phyloP scores from a whole-genome alignment of 1,140 invertebrate genomes.

The Hylyphantes graminicola region DNA sequence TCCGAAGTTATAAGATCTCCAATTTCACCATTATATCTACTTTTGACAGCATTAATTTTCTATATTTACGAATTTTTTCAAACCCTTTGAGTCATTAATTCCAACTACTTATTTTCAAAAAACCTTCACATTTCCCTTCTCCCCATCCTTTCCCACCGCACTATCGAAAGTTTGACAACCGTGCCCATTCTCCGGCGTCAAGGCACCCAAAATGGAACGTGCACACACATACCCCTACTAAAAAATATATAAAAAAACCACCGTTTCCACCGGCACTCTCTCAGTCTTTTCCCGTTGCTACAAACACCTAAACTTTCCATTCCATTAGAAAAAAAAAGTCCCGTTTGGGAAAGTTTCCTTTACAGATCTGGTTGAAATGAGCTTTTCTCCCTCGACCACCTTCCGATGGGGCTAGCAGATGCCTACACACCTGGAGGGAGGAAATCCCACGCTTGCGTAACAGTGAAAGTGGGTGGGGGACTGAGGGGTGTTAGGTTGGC shows the following conservation, averaged over 20 bases:
- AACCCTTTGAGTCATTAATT: no score
- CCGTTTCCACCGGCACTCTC: background rate
- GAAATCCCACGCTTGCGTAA: conserved; percentile 59
- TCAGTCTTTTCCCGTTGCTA: conserved; percentile 57
- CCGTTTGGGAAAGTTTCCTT: conserved; percentile 37
- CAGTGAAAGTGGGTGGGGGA: conserved; percentile 44
- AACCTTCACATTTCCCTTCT: no score
- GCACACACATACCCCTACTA: no score
- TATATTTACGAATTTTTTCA: no score
- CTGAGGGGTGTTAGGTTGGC: background rate
- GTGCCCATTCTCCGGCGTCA: conserved; percentile 35
- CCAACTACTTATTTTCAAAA: no score
- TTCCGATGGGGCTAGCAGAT: conserved; percentile 18
- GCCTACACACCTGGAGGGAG: conserved; percentile 38
- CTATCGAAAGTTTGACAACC: conserved; percentile 23
- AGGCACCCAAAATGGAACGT: conserved; percentile 43
- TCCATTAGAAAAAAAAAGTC: conserved; percentile 38
- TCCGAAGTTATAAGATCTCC: no score
- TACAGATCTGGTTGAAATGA: conserved; percentile 54
- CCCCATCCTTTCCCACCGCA: background rate
- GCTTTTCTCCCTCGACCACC: conserved; percentile 55
- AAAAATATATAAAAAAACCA: background rate
- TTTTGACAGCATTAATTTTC: no score
- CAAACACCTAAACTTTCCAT: conserved; percentile 58
- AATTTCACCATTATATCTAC: no score